Conservation (phyloP, 35 echinoderm and acorn worm genomes). For the Stichopus chloronotus region DNA sequence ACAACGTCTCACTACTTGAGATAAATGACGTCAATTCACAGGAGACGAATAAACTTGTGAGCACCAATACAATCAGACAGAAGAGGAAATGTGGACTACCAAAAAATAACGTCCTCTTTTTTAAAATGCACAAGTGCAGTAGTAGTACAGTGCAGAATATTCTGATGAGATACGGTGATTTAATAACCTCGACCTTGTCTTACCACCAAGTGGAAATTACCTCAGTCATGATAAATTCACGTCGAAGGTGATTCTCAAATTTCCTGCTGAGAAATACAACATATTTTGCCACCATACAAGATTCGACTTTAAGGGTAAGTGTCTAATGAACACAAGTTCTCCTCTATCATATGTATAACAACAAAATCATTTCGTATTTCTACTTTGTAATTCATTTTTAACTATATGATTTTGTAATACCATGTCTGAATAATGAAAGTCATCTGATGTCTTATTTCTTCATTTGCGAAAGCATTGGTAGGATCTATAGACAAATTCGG, state of each 20-base stretch:
- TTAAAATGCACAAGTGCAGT: conserved; percentile 97
- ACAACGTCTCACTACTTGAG: background rate
- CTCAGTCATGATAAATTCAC: conserved; percentile 71
- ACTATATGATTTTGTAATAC: no score
- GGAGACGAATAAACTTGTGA: no score
- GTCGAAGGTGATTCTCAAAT: conserved; percentile 53
- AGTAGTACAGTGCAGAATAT: conserved; percentile 98
- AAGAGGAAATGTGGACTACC: background rate
- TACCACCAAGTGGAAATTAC: conserved; percentile 84
- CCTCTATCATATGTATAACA: no score
- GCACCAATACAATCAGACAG: no score
- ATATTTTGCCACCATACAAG: conserved; percentile 89
- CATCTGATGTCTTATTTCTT: no score
- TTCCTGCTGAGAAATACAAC: conserved; percentile 84
- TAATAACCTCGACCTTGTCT: conserved; percentile 76
- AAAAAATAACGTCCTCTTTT: conserved; percentile 76
- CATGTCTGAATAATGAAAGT: no score
- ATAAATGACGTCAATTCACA: no score
- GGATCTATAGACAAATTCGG: no score
- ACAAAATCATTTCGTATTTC: no score
- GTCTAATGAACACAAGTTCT: background rate
- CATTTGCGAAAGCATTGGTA: no score
- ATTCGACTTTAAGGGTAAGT: conserved; percentile 80
- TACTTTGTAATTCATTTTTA: no score
- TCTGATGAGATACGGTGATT: conserved; percentile 83